Conservation (phyloP, 1,140 invertebrate species). For the Lethocerus indicus region DNA sequence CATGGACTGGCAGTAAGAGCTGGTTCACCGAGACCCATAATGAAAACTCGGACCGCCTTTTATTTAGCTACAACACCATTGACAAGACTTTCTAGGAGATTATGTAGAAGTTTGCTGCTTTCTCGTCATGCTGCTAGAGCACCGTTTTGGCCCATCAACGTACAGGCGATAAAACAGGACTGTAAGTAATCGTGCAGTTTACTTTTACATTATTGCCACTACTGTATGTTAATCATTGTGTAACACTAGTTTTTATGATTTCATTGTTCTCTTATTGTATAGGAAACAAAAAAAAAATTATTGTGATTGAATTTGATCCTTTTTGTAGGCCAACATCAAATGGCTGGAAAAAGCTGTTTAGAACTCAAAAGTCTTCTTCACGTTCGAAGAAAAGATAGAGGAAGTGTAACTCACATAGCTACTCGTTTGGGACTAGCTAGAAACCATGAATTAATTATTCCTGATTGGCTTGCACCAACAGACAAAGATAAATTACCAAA, state of each 20-base stretch:
- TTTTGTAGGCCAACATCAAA: conserved; percentile 36
- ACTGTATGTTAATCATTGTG: no score
- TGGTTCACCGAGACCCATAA: conserved; percentile 75
- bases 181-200: conserved; percentile 51
- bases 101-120: conserved; percentile 67
- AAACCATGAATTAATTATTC: conserved; percentile 36
- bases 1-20: conserved; percentile 54
- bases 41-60: conserved; percentile 93
- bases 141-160: conserved; percentile 73
- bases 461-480: conserved; percentile 68
- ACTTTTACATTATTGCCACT: no score
- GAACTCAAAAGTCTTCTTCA: conserved; percentile 39
- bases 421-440: conserved; percentile 45
- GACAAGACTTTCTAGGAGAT: conserved; percentile 67
- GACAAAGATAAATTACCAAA: conserved; percentile 60
- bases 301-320: conserved; percentile 7
- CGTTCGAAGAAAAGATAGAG: conserved; percentile 35
- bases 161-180: conserved; percentile 67
- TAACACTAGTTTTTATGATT: no score
- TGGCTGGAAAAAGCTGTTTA: conserved; percentile 36
- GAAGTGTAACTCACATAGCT: conserved; percentile 59
- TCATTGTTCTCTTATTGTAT: no score
- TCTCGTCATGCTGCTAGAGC: conserved; percentile 72
- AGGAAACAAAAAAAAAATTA: neutral
- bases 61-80: conserved; percentile 79